Evolutionary conservation across 37 sponge, comb jelly and placozoan genomes (phyloP).

Genomic region (Petrosia ficiformis): DNA sequence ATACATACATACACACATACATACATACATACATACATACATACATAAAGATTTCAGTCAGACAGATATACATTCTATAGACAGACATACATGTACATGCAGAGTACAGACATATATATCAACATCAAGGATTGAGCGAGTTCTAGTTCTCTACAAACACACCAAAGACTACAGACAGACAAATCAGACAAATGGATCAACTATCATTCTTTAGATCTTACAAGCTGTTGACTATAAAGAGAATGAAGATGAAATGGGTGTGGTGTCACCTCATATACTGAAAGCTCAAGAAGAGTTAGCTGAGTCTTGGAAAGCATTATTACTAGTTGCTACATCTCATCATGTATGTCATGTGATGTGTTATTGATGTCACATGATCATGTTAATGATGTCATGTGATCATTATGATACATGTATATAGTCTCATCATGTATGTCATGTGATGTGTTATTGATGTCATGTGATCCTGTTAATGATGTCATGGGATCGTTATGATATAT

Average conservation of each 20-base stretch:
- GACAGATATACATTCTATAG: too few species aligned
- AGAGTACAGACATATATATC: too few species aligned
- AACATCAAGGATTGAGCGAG: too few species aligned
- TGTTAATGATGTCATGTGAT: background rate
- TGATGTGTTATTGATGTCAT: background rate
- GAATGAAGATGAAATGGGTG: background rate
- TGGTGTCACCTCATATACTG: background rate
- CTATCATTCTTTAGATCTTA: too few species aligned
- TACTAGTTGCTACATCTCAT: slow-evolving; percentile 24
- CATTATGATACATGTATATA: background rate
- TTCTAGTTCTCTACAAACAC: too few species aligned
- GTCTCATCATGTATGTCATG: slow-evolving; percentile 21
- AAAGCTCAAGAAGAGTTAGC: slow-evolving; percentile 39
- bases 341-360: slow-evolving; percentile 13
- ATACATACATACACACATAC: too few species aligned
- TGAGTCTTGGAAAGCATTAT: slow-evolving; percentile 27
- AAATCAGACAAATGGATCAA: too few species aligned
- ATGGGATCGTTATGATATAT: background rate
- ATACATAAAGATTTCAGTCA: too few species aligned
- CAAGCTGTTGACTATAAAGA: too few species aligned
- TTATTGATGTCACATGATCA: background rate
- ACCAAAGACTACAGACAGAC: too few species aligned
- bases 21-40: too few species aligned
- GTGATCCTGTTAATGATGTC: background rate
- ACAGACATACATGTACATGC: too few species aligned